These are phyloP conservation scores for Zeuzera pyrina DNA, from an alignment of 2,888 invertebrate species.

Conservation along the genomic window DNA sequence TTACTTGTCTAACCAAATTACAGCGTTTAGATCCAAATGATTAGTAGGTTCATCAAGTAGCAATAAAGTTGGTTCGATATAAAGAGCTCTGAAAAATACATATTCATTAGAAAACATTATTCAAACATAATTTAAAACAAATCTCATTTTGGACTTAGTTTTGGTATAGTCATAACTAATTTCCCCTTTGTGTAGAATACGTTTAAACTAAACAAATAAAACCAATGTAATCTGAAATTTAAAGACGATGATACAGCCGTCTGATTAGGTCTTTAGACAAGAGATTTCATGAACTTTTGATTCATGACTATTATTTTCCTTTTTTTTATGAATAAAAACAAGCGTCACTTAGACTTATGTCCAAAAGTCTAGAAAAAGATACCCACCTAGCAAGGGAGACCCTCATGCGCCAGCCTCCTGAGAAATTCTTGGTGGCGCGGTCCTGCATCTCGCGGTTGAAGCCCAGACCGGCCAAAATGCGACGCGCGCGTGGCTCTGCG, in stretches of 20 bases:
- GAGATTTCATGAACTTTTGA: too few species aligned
- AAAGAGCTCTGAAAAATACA: constrained; percentile 81
- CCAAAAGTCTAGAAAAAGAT: background rate
- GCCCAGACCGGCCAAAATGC: constrained; percentile 97
- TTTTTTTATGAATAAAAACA: too few species aligned
- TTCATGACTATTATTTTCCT: too few species aligned
- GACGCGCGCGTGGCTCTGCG: constrained; percentile 95
- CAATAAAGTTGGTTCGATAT: constrained; percentile 96
- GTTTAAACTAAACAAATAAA: constrained; percentile 1
- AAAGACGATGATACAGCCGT: too few species aligned
- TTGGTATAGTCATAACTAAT: too few species aligned
- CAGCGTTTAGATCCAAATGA: constrained; percentile 98
- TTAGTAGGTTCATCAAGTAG: constrained; percentile 99
- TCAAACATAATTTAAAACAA: too few species aligned
- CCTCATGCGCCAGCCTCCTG: constrained; percentile 99
- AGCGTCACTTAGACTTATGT: background rate
- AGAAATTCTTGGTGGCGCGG: constrained; percentile 90
- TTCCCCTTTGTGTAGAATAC: too few species aligned
- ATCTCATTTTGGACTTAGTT: too few species aligned
- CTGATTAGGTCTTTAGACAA: too few species aligned
- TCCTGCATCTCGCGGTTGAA: constrained; percentile 93
- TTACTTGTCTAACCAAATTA: constrained; percentile 99
- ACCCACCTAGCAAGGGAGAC: constrained; percentile 88
- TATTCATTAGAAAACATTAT: constrained; percentile 2
- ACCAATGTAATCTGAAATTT: too few species aligned